phyloP scores from a whole-genome alignment of 2,113 vertebrate genomes.

The Brachypteracias leptosomus region DNA sequence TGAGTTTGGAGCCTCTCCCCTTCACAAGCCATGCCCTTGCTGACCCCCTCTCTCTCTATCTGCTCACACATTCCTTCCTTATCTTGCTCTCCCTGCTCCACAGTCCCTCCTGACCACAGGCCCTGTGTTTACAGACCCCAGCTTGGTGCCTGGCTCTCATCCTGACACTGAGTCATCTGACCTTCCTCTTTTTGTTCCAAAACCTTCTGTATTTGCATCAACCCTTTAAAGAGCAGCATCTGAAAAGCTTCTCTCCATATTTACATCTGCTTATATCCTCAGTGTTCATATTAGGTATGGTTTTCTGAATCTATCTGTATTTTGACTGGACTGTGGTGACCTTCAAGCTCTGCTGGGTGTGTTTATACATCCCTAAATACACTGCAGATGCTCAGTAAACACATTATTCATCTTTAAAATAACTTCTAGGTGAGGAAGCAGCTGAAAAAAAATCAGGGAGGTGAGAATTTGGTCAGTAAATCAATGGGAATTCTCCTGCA shows the following conservation, averaged over 20 bases:
- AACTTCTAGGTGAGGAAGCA: background rate
- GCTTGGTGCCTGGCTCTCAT: background rate
- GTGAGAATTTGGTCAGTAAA: background rate
- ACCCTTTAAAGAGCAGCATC: background rate
- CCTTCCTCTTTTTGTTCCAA: background rate
- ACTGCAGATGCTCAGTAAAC: background rate
- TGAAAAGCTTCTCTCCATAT: background rate
- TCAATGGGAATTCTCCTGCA: background rate
- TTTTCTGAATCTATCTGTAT: background rate
- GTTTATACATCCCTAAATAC: background rate
- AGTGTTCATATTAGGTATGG: background rate
- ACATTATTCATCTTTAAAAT: background rate
- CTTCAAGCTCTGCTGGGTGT: background rate
- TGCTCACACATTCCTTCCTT: constrained; percentile 56
- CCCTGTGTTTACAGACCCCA: background rate
- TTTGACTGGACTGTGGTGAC: background rate
- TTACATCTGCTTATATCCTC: background rate
- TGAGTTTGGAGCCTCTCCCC: background rate
- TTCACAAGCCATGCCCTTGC: background rate
- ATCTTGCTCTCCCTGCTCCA: constrained; percentile 39
- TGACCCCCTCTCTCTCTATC: constrained; percentile 29
- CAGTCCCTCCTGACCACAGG: background rate
- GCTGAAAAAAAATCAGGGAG: background rate
- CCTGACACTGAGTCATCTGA: background rate
- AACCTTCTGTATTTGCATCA: background rate